A percentile compares a stretch with the other conserved stretches of the same genome.
Evolutionary conservation across 2,113 vertebrate genomes (phyloP).

Genomic region (Diadophis punctatus): DNA sequence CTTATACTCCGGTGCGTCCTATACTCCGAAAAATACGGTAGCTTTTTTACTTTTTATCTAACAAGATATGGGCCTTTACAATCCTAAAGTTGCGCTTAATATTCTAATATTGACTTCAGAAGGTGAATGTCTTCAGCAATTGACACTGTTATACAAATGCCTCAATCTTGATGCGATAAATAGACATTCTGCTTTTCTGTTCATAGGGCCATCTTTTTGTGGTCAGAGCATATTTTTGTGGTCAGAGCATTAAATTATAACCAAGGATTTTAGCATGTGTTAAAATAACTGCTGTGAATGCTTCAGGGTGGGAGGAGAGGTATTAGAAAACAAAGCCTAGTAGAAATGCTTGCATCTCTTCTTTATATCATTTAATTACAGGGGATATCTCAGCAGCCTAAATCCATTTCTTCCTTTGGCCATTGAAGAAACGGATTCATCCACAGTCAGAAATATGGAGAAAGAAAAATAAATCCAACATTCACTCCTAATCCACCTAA

Average conservation of each 20-base stretch:
- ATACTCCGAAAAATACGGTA: no score
- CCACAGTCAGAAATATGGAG: conserved; percentile 52
- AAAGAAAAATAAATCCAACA: background rate
- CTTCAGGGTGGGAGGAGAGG: background rate
- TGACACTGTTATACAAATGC: background rate
- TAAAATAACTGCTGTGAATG: background rate
- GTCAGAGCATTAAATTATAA: background rate
- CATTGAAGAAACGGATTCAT: conserved; percentile 37
- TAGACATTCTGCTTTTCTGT: background rate
- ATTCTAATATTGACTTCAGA: background rate
- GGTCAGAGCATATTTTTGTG: background rate
- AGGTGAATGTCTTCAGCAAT: background rate
- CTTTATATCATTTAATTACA: conserved; percentile 41
- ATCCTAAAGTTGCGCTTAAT: background rate
- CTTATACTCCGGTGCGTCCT: no score
- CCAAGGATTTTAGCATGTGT: background rate
- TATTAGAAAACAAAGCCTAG: background rate
- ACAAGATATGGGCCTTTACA: background rate
- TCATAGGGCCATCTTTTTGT: background rate
- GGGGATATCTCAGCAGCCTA: conserved; percentile 70
- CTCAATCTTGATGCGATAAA: background rate
- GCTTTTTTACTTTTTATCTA: background rate
- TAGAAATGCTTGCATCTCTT: background rate
- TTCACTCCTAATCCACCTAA: conserved; percentile 11
- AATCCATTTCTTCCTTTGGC: conserved; percentile 52